phyloP scores from a whole-genome alignment of 1,140 invertebrate species.

The Cardiocondyla obscurior region DNA sequence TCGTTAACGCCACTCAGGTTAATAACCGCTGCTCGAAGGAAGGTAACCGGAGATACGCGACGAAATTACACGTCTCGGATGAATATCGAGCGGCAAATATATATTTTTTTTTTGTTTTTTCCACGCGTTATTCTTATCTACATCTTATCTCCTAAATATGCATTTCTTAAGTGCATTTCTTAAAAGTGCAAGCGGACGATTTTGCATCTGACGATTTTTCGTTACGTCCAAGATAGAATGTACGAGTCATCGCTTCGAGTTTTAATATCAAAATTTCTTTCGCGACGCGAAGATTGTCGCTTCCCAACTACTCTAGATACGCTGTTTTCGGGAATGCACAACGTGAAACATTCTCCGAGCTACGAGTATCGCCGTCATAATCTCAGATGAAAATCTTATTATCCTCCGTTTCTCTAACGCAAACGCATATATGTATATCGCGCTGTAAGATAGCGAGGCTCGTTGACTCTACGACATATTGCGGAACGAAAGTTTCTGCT shows the following conservation, averaged over 20 bases:
- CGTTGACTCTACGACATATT: not conserved
- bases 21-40: slow-evolving; percentile 42
- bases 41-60: not conserved
- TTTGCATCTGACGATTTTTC: too few species aligned
- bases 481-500: not conserved
- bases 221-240: too few species aligned
- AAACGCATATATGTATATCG: not conserved
- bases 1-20: slow-evolving; percentile 12
- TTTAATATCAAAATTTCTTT: not conserved
- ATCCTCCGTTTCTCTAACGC: not conserved
- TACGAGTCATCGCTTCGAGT: too few species aligned
- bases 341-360: not conserved
- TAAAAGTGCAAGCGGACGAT: too few species aligned
- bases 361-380: not conserved
- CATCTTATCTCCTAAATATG: not conserved
- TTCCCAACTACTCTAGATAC: not conserved
- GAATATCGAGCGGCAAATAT: not conserved
- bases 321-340: not conserved
- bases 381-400: not conserved
- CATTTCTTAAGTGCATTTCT: too few species aligned
- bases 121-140: not conserved
- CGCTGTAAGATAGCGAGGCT: slow-evolving; percentile 15
- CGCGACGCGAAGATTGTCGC: not conserved
- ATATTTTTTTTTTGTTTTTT: too few species aligned
- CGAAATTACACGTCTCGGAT: not conserved